Conservation (phyloP, 64 coral and sea anemone species). For the Stichodactyla mertensii region DNA sequence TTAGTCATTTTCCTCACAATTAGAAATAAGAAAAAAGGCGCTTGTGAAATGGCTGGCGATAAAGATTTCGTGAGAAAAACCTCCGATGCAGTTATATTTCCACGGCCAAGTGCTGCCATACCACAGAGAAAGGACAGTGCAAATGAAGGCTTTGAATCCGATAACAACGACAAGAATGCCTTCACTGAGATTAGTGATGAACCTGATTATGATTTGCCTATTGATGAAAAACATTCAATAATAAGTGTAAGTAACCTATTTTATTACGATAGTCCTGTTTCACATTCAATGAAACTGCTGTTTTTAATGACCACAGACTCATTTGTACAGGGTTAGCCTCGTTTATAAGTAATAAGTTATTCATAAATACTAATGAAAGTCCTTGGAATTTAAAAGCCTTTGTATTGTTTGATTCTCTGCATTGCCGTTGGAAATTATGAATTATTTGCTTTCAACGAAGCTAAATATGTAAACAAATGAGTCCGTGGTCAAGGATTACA, state of each 20-base stretch:
- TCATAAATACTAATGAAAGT: too few species aligned
- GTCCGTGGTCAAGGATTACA: too few species aligned
- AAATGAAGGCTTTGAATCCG: neutral
- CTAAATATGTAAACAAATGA: too few species aligned
- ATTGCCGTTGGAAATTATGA: too few species aligned
- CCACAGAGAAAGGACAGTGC: neutral
- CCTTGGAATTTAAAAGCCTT: too few species aligned
- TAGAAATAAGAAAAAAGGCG: neutral
- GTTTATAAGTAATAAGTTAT: too few species aligned
- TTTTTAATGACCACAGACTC: too few species aligned
- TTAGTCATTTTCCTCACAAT: neutral
- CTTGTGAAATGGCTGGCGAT: neutral
- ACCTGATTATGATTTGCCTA: neutral
- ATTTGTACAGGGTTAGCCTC: too few species aligned
- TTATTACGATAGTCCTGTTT: neutral
- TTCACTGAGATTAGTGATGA: neutral
- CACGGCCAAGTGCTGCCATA: neutral
- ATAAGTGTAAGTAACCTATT: neutral
- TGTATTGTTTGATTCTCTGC: too few species aligned
- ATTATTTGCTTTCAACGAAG: too few species aligned
- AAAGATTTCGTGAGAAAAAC: neutral
- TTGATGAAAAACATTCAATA: neutral
- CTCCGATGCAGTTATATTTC: neutral
- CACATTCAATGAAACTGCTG: neutral
- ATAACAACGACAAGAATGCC: neutral